These are phyloP conservation scores for Oasisia sp. DNA, from an alignment of 2,888 invertebrate species.

Conservation along the genomic window DNA sequence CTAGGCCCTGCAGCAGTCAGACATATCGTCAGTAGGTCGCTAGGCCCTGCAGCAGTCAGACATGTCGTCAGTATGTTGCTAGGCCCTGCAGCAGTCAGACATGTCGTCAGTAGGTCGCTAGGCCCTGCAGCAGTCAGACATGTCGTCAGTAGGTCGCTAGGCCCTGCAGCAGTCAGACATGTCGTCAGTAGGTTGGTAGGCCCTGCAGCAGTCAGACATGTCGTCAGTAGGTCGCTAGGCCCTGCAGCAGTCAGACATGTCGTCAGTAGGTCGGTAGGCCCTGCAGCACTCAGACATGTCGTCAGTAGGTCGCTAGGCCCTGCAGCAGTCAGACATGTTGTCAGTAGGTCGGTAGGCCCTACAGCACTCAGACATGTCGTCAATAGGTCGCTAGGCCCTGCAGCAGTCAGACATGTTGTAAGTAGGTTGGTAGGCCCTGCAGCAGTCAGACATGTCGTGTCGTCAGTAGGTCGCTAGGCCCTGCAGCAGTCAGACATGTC, in stretches of 20 bases:
- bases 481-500: too few species aligned
- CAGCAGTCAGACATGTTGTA: too few species aligned
- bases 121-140: not conserved
- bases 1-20: not conserved
- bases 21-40: not conserved
- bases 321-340: too few species aligned
- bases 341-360: not conserved
- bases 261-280: not conserved
- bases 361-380: too few species aligned
- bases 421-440: constrained; percentile 7
- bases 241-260: too few species aligned
- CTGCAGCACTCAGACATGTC: too few species aligned
- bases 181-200: too few species aligned
- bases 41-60: not conserved
- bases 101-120: too few species aligned
- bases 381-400: not conserved
- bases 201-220: not conserved
- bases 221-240: too few species aligned
- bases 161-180: not conserved
- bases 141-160: too few species aligned
- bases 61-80: too few species aligned
- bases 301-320: not conserved
- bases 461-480: not conserved
- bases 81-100: not conserved
- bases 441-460: too few species aligned